Base-by-base conservation (phyloP, 1,140 invertebrate genomes). In the Drosophila trapezifrons region DNA sequence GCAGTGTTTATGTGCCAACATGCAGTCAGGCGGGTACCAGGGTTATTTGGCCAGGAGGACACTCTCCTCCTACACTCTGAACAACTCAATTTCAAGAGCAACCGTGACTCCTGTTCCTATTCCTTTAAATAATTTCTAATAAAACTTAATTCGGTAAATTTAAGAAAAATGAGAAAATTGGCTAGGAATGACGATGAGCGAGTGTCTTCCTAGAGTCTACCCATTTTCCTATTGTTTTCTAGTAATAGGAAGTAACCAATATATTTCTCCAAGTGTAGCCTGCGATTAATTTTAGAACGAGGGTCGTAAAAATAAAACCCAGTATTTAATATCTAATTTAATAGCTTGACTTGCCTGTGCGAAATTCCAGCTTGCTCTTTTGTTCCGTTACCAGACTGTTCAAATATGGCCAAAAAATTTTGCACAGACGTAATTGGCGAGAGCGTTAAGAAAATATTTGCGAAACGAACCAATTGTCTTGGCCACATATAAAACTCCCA, bases 1-100 rank as follows among this genome's bases (percentile, higher is more conserved):
- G 89, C 80, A 87, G 54, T 75, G 85, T 89, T 87, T 89, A 87
- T 89, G 76, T 66, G 84, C 49, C 56, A 82, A 55, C 62, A 58
- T 76, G 62, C 72, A 76, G 52, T 15, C 66, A 42, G 43, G 15
- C 55, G 49, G 40, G 49, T 35, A 54, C 42, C 32, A 46, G 35
- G 15, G 20, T 38, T 85, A 66, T 85, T 78, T 85, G 64, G 37
- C 60, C 49, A 59, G 47, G 47, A 52, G 18, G 47, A 56, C 52
- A 47, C 35, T 45, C 29, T 38, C 4, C 18, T 25, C 7, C 1
- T 8, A 10, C 49, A 65, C 59, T 20, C 2, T 9, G 10, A 49
- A 1, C 25, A 42, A 35, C 4, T 9, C 10, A 0, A 9, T 10
- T 13, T 20, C 3, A 52, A 20, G 12, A 15, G 6, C 0, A 18